Base-by-base conservation (phyloP, 2,113 vertebrate genomes). In the Eclectus roratus region DNA sequence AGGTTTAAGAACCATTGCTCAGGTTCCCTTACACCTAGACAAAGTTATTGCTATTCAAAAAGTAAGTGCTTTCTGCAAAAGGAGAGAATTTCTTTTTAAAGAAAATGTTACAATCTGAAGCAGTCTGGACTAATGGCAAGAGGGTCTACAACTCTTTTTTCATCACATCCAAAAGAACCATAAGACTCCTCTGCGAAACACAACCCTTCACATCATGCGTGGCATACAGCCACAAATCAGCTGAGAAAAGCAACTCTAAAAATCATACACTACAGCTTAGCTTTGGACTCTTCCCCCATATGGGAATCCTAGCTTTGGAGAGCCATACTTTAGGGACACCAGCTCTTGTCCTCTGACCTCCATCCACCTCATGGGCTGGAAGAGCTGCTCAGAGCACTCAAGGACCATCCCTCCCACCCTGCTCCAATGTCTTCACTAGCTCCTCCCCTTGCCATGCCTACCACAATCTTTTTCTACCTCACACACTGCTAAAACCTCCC, bases 191-290 rank as follows among this genome's bases (percentile, higher is more conserved):
- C 53, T 41, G 31, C 63, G 14, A 37, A 23, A 61, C 7, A 20
- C 6, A 79, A 5, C 5, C 6, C 11, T 33, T 56, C 11, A 11
- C 4, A 9, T 35, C 33, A 55, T 2, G 0, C 0, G 0, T 33
- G 37, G 85, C 71, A 72, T 55, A 28, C 1, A 87, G 29, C 12
- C 1, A 1, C 11, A 73, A 47, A 73, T 71, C 13, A 86, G 16
- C 41, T 41, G 21, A 50, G 41, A 88, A 63, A 91, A 84, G 10
- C 2, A 72, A 65, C 17, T 12, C 31, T 27, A 50, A 69, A 77
- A 80, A 37, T 73, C 20, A 44, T 16, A 47, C 2, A 13, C 11
- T 20, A 37, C 10, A 66, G 12, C 11, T 83, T 28, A 52, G 16
- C 29, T 77, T 49, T 29, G 31, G n/a, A 80, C 6, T 77, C 14